phyloP scores from a whole-genome alignment of 2,113 vertebrate species.

The Cynocephalus volans region DNA sequence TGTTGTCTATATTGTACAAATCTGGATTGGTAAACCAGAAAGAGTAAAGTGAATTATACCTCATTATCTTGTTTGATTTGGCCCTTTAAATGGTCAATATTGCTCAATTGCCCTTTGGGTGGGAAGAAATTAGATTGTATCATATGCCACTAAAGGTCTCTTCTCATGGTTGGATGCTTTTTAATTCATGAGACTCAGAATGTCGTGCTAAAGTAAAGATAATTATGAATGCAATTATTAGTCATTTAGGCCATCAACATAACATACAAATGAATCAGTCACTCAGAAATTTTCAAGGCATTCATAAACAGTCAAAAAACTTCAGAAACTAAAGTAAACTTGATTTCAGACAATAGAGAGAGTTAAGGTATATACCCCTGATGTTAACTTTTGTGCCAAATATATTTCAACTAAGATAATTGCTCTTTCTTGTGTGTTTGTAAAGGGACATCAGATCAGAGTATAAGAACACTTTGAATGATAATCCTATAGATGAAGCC shows the following conservation, averaged over 20 bases:
- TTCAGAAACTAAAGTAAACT: slow-evolving; percentile 27
- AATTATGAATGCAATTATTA: slow-evolving; percentile 60
- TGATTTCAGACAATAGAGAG: not conserved
- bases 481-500: not conserved
- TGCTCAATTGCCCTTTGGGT: slow-evolving; percentile 74
- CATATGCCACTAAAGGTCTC: slow-evolving; percentile 20
- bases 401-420: not conserved
- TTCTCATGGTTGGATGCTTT: slow-evolving; percentile 21
- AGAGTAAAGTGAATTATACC: slow-evolving; percentile 51
- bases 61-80: slow-evolving; percentile 77
- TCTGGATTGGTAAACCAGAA: slow-evolving; percentile 32
- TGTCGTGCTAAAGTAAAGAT: slow-evolving; percentile 26
- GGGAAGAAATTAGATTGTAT: slow-evolving; percentile 72
- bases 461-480: not conserved
- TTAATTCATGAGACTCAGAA: slow-evolving; percentile 28
- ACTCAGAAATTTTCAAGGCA: slow-evolving; percentile 37
- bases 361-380: not conserved
- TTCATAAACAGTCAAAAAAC: not conserved
- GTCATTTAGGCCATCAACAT: slow-evolving; percentile 3
- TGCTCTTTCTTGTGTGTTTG: not conserved
- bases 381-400: not conserved
- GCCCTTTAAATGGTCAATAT: slow-evolving; percentile 66
- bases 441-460: not conserved
- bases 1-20: slow-evolving; percentile 46
- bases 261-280: slow-evolving; percentile 46